These are phyloP conservation scores for Momotus momota DNA, from an alignment of 2,797 vertebrate species.

Conservation along the genomic window DNA sequence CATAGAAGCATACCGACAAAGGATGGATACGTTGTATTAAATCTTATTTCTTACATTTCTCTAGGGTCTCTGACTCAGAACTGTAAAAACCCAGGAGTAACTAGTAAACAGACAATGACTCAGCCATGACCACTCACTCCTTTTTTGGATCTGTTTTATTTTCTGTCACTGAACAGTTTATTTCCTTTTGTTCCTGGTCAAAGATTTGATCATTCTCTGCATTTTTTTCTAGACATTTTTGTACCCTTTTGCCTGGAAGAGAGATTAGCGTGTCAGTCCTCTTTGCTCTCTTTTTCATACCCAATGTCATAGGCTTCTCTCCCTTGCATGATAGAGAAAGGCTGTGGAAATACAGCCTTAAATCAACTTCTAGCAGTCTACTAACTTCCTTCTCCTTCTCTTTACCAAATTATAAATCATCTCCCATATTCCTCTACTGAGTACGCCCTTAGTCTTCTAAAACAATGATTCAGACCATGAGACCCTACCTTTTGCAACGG, in stretches of 20 bases:
- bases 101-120: conserved; percentile 2
- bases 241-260: neutral
- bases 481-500: neutral
- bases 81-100: conserved; percentile 1
- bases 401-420: neutral
- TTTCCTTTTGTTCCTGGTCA: conserved; percentile 39
- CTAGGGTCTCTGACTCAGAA: neutral
- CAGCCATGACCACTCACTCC: neutral
- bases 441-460: neutral
- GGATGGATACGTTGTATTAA: neutral
- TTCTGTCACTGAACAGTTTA: neutral
- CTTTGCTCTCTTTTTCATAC: neutral
- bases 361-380: neutral
- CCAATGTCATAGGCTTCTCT: neutral
- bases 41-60: neutral
- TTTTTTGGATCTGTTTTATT: conserved; percentile 36
- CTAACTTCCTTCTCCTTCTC: neutral
- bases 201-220: neutral
- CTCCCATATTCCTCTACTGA: neutral
- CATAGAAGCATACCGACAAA: neutral
- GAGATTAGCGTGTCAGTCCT: neutral
- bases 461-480: neutral
- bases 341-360: neutral
- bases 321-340: neutral
- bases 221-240: neutral